A percentile compares a stretch with the other conserved stretches of the same genome.
Evolutionary conservation across 1,140 invertebrate genomes (phyloP).

Genomic region (Drosophila nebulosa): DNA sequence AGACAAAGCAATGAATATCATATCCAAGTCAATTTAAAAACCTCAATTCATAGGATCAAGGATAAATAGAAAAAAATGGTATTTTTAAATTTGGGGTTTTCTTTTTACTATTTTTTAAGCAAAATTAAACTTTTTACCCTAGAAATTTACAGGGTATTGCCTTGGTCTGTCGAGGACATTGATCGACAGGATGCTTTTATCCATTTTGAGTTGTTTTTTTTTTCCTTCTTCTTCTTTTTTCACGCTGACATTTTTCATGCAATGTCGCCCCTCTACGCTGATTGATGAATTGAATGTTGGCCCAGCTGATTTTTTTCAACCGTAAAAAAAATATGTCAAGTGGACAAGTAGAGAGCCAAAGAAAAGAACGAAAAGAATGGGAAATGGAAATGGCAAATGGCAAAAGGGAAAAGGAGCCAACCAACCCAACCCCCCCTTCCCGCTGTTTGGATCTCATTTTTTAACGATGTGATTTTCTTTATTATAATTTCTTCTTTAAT

Average conservation of each 20-base stretch:
- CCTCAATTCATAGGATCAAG: no score
- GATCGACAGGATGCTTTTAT: background rate
- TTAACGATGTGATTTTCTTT: conserved; percentile 39
- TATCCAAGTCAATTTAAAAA: no score
- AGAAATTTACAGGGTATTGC: conserved; percentile 18
- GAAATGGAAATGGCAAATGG: background rate
- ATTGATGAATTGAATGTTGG: conserved; percentile 71
- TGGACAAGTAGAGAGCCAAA: conserved; percentile 34
- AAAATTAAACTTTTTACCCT: no score
- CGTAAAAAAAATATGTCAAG: conserved; percentile 63
- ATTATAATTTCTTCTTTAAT: conserved; percentile 36
- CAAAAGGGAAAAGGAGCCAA: background rate
- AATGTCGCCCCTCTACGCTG: conserved; percentile 54
- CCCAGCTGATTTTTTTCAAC: conserved; percentile 50
- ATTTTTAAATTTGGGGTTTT: no score
- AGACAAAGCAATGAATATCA: no score
- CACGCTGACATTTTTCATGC: conserved; percentile 67
- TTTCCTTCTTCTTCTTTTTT: conserved; percentile 10
- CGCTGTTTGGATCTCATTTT: conserved; percentile 6
- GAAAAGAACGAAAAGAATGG: background rate
- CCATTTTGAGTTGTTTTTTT: conserved; percentile 21
- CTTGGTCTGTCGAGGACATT: background rate
- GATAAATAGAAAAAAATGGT: no score
- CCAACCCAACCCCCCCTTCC: no score
- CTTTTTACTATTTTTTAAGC: no score